Conservation (phyloP, 2,888 invertebrate species). For the Papilio elwesi region DNA sequence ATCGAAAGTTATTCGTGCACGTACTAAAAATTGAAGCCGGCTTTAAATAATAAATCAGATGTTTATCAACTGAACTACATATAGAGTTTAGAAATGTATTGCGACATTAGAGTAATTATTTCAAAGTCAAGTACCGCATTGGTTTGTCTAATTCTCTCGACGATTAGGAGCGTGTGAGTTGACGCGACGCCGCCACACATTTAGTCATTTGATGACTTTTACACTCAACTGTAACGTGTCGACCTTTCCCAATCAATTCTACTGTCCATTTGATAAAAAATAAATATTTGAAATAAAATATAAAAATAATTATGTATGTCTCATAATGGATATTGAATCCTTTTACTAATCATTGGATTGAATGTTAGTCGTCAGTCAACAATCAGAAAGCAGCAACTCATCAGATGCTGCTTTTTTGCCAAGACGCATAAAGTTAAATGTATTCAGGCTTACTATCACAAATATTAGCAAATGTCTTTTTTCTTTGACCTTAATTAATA, state of each 20-base stretch:
- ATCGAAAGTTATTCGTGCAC: too few relatives aligned
- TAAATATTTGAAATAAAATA: too few relatives aligned
- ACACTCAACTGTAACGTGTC: conserved; percentile 54
- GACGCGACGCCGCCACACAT: conserved; percentile 58
- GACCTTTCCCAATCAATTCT: conserved; percentile 29
- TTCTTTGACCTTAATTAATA: too few relatives aligned
- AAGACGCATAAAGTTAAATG: too few relatives aligned
- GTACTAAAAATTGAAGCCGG: background rate
- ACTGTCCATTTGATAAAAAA: background rate
- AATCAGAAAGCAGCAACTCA: too few relatives aligned
- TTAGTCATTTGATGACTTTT: conserved; percentile 51
- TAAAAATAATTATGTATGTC: too few relatives aligned
- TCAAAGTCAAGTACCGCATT: conserved; percentile 61
- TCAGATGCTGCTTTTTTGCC: too few relatives aligned
- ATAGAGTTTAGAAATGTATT: conserved; percentile 46
- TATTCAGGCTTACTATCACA: too few relatives aligned
- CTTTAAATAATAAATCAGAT: background rate
- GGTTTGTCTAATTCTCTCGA: conserved; percentile 70
- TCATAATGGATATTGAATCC: too few relatives aligned
- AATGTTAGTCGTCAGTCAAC: too few relatives aligned
- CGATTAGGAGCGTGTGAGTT: conserved; percentile 81
- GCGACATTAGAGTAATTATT: conserved; percentile 67
- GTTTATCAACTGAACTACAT: background rate
- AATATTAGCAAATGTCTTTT: too few relatives aligned
- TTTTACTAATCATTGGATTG: too few relatives aligned